These are phyloP conservation scores for Nerophis lumbriciformis DNA, from an alignment of 2,113 vertebrate species.

Conservation along the genomic window DNA sequence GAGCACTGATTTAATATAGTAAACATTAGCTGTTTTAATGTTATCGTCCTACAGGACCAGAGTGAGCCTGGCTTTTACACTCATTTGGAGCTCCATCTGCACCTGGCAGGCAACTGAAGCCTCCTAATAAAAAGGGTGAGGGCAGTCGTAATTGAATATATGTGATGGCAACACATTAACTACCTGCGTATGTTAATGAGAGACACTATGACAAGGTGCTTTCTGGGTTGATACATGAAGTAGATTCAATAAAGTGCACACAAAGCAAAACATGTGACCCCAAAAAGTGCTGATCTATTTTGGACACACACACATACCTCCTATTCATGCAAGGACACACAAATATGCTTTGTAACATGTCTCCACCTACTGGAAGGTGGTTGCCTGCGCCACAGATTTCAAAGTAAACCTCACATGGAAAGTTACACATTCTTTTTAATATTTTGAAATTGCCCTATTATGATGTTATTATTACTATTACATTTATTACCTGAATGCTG, in stretches of 20 bases:
- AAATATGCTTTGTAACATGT: constrained; percentile 1
- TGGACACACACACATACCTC: constrained; percentile 7
- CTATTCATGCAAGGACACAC: neutral
- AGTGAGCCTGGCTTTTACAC: constrained; percentile 56
- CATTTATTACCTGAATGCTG: too few species aligned
- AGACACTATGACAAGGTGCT: constrained; percentile 18
- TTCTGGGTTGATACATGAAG: constrained; percentile 9
- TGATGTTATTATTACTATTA: too few species aligned
- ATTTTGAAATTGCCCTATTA: too few species aligned
- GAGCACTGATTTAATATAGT: neutral
- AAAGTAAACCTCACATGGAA: too few species aligned
- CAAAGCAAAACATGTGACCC: constrained; percentile 28
- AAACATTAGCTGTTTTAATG: constrained; percentile 4
- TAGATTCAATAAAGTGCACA: constrained; percentile 1
- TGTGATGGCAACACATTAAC: constrained; percentile 36
- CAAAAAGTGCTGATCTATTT: constrained; percentile 13
- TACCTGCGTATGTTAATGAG: constrained; percentile 52
- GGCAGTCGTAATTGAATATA: constrained; percentile 49
- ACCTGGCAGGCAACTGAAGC: constrained; percentile 61
- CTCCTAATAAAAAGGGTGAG: constrained; percentile 58
- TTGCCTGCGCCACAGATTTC: constrained; percentile 1
- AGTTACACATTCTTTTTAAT: too few species aligned
- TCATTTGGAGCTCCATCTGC: constrained; percentile 65
- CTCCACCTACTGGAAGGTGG: constrained; percentile 46
- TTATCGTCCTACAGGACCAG: constrained; percentile 21